Conservation (phyloP, 2,888 invertebrate genomes). For the Lingula anatina region DNA sequence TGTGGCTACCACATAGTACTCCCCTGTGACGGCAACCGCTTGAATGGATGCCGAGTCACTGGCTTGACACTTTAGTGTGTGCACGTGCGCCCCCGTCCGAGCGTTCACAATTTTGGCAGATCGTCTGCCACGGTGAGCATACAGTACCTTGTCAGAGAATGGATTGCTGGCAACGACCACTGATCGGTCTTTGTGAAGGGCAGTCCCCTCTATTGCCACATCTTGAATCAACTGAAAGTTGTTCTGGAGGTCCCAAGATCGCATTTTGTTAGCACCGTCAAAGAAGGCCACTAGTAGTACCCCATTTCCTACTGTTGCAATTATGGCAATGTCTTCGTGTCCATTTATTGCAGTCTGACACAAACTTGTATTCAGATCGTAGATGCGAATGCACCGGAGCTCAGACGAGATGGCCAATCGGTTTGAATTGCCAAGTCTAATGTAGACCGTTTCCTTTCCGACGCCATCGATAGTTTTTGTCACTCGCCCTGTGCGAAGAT, state of each 20-base stretch:
- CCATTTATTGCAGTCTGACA: conserved; percentile 25
- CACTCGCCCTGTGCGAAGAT: conserved; percentile 37
- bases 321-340: conserved; percentile 35
- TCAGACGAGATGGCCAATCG: conserved; percentile 36
- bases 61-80: conserved; percentile 33
- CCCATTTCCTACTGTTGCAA: conserved; percentile 33
- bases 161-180: conserved; percentile 29
- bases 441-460: conserved; percentile 28
- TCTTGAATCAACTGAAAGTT: conserved; percentile 20
- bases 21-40: conserved; percentile 36
- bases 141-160: conserved; percentile 31
- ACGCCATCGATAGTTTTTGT: conserved; percentile 31
- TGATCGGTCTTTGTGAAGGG: conserved; percentile 36
- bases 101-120: conserved; percentile 35
- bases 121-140: conserved; percentile 36
- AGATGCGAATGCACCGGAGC: conserved; percentile 27
- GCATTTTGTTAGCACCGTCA: conserved; percentile 36
- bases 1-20: conserved; percentile 42
- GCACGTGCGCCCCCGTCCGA: conserved; percentile 29
- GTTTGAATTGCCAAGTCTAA: conserved; percentile 27
- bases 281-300: conserved; percentile 35
- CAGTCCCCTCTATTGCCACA: conserved; percentile 19
- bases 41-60: conserved; percentile 28
- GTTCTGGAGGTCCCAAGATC: conserved; percentile 33
- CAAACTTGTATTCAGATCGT: conserved; percentile 27